Conservation (phyloP, 2,113 vertebrate species). For the Zapornia atra region DNA sequence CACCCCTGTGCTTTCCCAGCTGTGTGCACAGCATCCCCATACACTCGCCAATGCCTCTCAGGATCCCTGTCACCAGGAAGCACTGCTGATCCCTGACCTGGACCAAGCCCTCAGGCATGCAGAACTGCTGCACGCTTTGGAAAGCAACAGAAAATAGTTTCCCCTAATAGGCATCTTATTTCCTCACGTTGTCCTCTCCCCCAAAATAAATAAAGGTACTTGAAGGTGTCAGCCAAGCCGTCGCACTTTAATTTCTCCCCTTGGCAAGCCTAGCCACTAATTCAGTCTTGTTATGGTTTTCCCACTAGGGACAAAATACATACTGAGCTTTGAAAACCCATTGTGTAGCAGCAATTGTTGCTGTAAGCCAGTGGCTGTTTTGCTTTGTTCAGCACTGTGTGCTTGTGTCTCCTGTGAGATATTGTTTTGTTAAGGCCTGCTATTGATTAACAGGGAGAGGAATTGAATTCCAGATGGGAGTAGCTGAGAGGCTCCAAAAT, state of each 20-base stretch:
- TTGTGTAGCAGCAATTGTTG: constrained; percentile 60
- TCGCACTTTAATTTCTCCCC: constrained; percentile 54
- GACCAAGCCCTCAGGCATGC: not conserved
- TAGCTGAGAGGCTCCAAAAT: not conserved
- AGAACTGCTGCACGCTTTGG: not conserved
- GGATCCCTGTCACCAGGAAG: not conserved
- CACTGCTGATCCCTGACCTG: not conserved
- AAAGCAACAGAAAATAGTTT: not conserved
- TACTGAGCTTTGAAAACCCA: constrained; percentile 65
- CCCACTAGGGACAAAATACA: constrained; percentile 60
- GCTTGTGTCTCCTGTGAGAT: constrained; percentile 63
- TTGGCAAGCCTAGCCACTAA: constrained; percentile 53
- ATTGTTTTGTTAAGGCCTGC: constrained; percentile 64
- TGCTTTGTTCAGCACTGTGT: constrained; percentile 62
- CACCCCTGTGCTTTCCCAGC: rapidly evolving
- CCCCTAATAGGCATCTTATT: not conserved
- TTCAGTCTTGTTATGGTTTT: constrained; percentile 65
- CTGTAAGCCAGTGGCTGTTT: constrained; percentile 58
- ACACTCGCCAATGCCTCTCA: not conserved
- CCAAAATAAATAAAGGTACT: constrained; percentile 42
- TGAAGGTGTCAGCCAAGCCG: constrained; percentile 14
- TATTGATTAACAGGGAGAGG: constrained; percentile 65
- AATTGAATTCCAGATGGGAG: constrained; percentile 51
- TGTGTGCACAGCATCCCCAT: rapidly evolving
- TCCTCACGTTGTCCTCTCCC: not conserved